A percentile compares a stretch with the other conserved stretches of the same genome.
These are phyloP conservation scores for Siniperca knerii DNA, from an alignment of 2,113 vertebrate genomes.

Conservation along the genomic window DNA sequence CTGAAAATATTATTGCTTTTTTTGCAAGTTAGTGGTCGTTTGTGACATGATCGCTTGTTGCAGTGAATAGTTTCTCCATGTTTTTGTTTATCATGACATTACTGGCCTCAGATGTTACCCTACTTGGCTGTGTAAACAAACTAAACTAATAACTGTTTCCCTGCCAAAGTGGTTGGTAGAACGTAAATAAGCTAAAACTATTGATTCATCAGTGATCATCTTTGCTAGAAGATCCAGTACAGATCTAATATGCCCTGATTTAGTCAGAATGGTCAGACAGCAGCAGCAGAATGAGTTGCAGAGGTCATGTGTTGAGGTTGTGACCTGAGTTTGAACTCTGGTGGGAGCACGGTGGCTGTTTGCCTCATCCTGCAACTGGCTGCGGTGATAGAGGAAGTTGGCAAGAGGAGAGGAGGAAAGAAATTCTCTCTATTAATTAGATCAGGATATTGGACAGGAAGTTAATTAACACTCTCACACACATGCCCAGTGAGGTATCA, in stretches of 20 bases:
- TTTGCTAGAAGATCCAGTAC: not conserved
- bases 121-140: not conserved
- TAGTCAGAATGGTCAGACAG: not conserved
- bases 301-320: conserved; percentile 15
- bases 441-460: conserved; percentile 71
- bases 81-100: not conserved
- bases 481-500: conserved; percentile 14
- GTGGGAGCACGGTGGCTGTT: conserved; percentile 15
- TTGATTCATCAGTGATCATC: conserved; percentile 1
- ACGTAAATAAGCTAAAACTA: conserved; percentile 20
- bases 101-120: not conserved
- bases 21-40: not conserved
- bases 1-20: not conserved
- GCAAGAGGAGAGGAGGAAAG: conserved; percentile 34
- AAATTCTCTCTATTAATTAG: conserved; percentile 68
- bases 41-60: not conserved
- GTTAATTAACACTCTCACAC: conserved; percentile 54
- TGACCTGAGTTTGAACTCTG: conserved; percentile 63
- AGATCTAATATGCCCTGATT: not conserved
- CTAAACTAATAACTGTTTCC: not conserved
- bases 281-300: not conserved
- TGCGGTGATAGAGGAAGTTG: conserved; percentile 63
- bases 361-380: conserved; percentile 41
- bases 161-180: not conserved
- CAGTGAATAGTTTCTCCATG: not conserved